Evolutionary conservation across 1,140 invertebrate genomes (phyloP).

Genomic region (Dendrolimus kikuchii): DNA sequence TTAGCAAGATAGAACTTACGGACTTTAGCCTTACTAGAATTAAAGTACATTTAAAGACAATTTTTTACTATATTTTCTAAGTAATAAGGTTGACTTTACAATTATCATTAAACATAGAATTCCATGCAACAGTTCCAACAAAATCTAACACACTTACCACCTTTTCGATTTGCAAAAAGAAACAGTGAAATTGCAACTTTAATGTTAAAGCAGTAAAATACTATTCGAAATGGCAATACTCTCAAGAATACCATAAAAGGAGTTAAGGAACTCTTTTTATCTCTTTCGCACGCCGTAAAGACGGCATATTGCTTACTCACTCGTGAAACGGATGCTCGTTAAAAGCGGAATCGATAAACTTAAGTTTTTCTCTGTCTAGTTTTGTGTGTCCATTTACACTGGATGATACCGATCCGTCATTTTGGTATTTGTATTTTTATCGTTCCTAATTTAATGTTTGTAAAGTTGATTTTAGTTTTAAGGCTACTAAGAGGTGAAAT

Average conservation of each 20-base stretch:
- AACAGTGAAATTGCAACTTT: constrained; percentile 67
- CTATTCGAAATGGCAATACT: constrained; percentile 52
- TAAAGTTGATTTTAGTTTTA: no score
- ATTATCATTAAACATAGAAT: no score
- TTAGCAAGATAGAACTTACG: no score
- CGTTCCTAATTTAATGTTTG: no score
- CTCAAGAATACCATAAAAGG: constrained; percentile 51
- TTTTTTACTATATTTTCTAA: no score
- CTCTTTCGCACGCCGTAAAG: constrained; percentile 69
- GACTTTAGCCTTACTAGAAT: no score
- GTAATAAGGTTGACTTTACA: no score
- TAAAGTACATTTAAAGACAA: no score
- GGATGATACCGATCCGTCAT: constrained; percentile 42
- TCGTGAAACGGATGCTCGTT: constrained; percentile 40
- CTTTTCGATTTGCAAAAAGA: constrained; percentile 48
- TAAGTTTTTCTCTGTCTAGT: constrained; percentile 53
- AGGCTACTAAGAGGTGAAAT: no score
- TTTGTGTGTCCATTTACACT: constrained; percentile 15
- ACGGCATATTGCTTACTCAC: constrained; percentile 46
- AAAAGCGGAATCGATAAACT: constrained; percentile 60
- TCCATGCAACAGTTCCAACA: no score
- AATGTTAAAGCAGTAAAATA: constrained; percentile 53
- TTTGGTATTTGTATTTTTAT: constrained; percentile 14
- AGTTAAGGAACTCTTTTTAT: constrained; percentile 69
- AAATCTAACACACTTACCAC: constrained; percentile 7